Conservation (phyloP, 2,797 vertebrate genomes). For the Lepus townsendii region DNA sequence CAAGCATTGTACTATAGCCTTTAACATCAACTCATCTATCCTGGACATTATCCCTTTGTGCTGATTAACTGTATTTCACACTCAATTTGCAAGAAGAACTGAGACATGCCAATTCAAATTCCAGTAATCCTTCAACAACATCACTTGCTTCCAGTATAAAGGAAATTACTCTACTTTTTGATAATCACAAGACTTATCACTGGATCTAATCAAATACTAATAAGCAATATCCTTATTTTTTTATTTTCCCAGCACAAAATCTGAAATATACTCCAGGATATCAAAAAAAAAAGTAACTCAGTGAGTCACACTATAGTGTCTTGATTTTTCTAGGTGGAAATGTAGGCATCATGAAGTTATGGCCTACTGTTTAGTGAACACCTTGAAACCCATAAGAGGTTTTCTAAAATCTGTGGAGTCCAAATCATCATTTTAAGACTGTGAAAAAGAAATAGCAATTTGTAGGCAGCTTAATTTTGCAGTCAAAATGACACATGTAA, state of each 20-base stretch:
- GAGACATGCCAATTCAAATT: not conserved
- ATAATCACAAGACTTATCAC: conserved; percentile 1
- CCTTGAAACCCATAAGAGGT: not conserved
- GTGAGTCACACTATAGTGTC: not conserved
- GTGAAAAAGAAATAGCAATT: not conserved
- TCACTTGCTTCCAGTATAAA: not conserved
- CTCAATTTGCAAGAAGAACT: conserved; percentile 16
- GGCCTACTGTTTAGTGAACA: not conserved
- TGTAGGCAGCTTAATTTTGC: not conserved
- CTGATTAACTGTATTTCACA: not conserved
- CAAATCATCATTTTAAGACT: not conserved
- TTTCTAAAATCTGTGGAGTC: not conserved
- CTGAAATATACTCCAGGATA: not conserved
- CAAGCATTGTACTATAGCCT: not conserved
- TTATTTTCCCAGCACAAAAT: conserved; percentile 2
- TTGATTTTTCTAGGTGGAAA: conserved; percentile 31
- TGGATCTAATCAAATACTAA: not conserved
- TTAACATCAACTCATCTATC: not conserved
- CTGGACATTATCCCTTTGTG: not conserved
- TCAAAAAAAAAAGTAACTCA: not conserved
- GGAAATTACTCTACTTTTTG: not conserved
- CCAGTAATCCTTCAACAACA: not conserved
- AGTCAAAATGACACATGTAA: not conserved
- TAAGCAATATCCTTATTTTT: not conserved
- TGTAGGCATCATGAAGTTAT: not conserved